Evolutionary conservation across 1,140 invertebrate genomes (phyloP).

Genomic region (Chymomyza costata): DNA sequence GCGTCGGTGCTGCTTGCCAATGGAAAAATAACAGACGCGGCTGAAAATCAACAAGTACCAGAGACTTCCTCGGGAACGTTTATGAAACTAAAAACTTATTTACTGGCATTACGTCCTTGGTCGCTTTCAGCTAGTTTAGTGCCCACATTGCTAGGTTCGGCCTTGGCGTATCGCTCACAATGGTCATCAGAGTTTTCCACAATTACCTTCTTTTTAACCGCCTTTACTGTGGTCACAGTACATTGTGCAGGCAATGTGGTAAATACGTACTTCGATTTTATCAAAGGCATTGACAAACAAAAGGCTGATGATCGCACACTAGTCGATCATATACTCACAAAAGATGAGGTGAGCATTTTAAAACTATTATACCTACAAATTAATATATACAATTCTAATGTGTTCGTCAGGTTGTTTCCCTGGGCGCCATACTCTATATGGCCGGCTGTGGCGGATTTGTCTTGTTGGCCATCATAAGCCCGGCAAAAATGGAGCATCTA

Average conservation of each 20-base stretch:
- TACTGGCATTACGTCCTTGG: conserved; percentile 92
- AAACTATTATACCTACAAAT: neutral
- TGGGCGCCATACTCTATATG: conserved; percentile 91
- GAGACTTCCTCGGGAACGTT: conserved; percentile 77
- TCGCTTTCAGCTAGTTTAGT: conserved; percentile 93
- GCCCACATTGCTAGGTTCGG: conserved; percentile 87
- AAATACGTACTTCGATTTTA: conserved; percentile 96
- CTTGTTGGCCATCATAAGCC: conserved; percentile 85
- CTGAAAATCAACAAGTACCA: conserved; percentile 6
- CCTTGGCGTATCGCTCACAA: conserved; percentile 87
- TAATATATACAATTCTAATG: conserved; percentile 1
- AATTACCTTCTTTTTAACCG: conserved; percentile 85
- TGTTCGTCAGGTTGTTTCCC: conserved; percentile 81
- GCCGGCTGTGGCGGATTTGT: conserved; percentile 93
- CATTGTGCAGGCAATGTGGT: conserved; percentile 98
- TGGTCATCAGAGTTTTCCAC: conserved; percentile 84
- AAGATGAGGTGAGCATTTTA: conserved; percentile 67
- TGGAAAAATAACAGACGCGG: conserved; percentile 13
- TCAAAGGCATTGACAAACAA: conserved; percentile 93
- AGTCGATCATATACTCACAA: conserved; percentile 89
- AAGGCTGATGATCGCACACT: conserved; percentile 94
- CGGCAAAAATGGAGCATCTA: conserved; percentile 94
- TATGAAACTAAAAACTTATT: conserved; percentile 91
- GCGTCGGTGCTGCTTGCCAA: conserved; percentile 13
- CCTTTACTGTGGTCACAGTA: conserved; percentile 91